Percentiles rank a stretch among this genome's conserved stretches.
phyloP scores from a whole-genome alignment of 2,113 vertebrate genomes.

The Tylochromis polylepis region DNA sequence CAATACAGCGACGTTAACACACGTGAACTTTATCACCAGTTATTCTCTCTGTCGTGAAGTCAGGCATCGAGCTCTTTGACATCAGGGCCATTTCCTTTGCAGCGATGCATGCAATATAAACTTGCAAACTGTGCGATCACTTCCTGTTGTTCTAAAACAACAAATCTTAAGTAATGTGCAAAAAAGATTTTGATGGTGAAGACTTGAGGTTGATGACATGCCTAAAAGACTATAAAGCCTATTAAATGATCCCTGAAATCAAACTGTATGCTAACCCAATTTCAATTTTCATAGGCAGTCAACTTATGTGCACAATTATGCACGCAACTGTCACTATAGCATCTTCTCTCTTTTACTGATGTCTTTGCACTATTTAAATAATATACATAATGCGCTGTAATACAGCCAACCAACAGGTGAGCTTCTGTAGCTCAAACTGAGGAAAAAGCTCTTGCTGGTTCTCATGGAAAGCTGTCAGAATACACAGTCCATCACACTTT shows the following conservation, averaged over 20 bases:
- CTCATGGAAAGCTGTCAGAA: background rate
- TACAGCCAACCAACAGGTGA: background rate
- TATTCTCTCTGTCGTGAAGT: background rate
- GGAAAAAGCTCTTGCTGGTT: background rate
- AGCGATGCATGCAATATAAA: background rate
- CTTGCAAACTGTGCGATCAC: background rate
- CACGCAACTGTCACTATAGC: background rate
- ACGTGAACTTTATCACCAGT: background rate
- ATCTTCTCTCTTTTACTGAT: background rate
- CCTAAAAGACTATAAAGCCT: background rate
- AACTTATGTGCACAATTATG: no score
- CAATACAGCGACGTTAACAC: conserved; percentile 17
- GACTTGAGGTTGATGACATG: background rate
- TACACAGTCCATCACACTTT: background rate
- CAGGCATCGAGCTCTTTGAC: background rate
- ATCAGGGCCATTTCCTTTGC: background rate
- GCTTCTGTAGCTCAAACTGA: background rate
- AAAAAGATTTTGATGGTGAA: background rate
- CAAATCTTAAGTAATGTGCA: background rate
- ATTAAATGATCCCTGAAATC: background rate
- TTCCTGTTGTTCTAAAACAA: background rate
- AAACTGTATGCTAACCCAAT: background rate
- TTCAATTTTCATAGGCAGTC: background rate
- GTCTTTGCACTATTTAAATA: background rate
- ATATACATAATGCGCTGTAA: background rate